Percentiles rank a stretch among this genome's conserved stretches.
phyloP scores from a whole-genome alignment of 2,888 invertebrate species.

The Cloeon dipterum region DNA sequence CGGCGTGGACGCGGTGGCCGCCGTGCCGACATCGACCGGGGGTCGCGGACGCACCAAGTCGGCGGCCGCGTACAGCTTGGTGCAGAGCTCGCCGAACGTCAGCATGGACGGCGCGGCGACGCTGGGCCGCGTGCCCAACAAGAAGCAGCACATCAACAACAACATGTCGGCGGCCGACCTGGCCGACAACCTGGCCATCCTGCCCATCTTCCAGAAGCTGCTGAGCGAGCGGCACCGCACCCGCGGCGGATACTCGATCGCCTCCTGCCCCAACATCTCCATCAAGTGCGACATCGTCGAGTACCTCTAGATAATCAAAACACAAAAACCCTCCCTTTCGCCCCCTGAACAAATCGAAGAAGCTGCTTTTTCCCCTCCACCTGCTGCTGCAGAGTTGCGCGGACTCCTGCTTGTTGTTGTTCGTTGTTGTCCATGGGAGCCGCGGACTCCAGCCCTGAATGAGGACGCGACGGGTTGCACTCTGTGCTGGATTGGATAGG shows the following conservation, averaged over 20 bases:
- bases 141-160: conserved; percentile 20
- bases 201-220: conserved; percentile 82
- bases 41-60: conserved; percentile 3
- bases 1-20: neutral
- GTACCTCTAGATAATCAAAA: conserved; percentile 39
- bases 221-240: conserved; percentile 54
- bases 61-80: conserved; percentile 15
- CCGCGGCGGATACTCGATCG: conserved; percentile 45
- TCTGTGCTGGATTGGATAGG: too few species aligned
- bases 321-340: too few species aligned
- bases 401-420: too few species aligned
- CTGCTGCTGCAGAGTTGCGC: too few species aligned
- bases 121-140: conserved; percentile 6
- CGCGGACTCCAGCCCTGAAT: too few species aligned
- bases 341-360: too few species aligned
- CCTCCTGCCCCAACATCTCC: conserved; percentile 83
- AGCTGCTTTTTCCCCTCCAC: too few species aligned
- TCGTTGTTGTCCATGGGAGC: too few species aligned
- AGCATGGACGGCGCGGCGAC: conserved; percentile 1
- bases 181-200: conserved; percentile 44
- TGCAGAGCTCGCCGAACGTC: conserved; percentile 36
- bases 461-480: too few species aligned
- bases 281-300: conserved; percentile 92
- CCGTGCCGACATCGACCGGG: neutral
- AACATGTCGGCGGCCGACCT: conserved; percentile 17